Evolutionary conservation across 2,888 invertebrate genomes (phyloP).

Genomic region (Unio delphinus): DNA sequence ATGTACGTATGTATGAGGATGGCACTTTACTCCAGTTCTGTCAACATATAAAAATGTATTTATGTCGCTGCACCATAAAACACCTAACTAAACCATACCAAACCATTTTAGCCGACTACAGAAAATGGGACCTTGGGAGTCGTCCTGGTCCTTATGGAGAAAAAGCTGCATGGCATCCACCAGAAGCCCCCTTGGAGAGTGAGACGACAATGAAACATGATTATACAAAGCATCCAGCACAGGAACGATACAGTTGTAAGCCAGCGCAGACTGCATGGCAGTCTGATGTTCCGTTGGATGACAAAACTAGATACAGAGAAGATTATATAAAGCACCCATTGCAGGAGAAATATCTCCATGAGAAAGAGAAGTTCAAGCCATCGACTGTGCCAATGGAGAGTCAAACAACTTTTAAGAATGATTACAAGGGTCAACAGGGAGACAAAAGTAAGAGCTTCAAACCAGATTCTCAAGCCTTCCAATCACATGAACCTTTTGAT

Average conservation of each 20-base stretch:
- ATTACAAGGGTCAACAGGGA: conserved; percentile 55
- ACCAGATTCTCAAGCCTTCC: conserved; percentile 63
- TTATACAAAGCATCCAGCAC: conserved; percentile 56
- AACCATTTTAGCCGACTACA: conserved; percentile 62
- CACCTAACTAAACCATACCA: conserved; percentile 1
- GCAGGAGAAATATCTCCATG: conserved; percentile 48
- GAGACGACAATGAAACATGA: conserved; percentile 67
- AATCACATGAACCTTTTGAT: conserved; percentile 64
- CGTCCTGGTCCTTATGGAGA: conserved; percentile 38
- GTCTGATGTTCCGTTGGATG: conserved; percentile 67
- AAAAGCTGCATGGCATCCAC: conserved; percentile 59
- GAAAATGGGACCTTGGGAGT: conserved; percentile 59
- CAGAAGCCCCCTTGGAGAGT: conserved; percentile 64
- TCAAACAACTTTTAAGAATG: conserved; percentile 62
- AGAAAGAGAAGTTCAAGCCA: conserved; percentile 57
- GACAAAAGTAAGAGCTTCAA: conserved; percentile 60
- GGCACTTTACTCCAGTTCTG: no score
- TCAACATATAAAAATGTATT: no score
- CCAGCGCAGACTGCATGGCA: conserved; percentile 59
- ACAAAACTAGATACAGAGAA: conserved; percentile 65
- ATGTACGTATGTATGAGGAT: no score
- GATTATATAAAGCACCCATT: conserved; percentile 67
- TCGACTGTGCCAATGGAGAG: conserved; percentile 64
- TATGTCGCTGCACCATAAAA: no score
- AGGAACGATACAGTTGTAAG: conserved; percentile 59